Base-by-base conservation (phyloP, 2,113 vertebrate species). In the Calidris pygmaea region DNA sequence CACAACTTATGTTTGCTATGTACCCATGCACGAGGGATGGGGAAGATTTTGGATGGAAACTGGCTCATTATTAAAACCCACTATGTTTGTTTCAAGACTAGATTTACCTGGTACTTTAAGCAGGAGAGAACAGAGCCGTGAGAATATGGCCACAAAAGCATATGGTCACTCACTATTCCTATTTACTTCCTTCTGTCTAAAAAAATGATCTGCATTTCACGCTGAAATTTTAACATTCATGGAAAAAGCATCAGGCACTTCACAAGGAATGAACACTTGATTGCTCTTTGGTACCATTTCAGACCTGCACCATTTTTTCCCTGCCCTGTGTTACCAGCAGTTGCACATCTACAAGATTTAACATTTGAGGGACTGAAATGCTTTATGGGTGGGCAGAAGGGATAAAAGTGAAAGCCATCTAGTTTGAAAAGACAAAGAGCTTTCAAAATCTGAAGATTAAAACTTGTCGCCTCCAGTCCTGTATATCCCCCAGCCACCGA, bases 401-500 rank as follows among this genome's bases (percentile, higher is more conserved):
- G 87, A 75, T 58, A 58, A 89, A 93, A 93, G 77, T 3, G 3
- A 79, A 87, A 93, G 50, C 53, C 63, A 79, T 41, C 62, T 37
- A 41, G 27, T 87, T 53, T 52, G 62, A 74, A 91, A 89, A 93
- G 87, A 91, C 74, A 85, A 93, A 87, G 71, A 85, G 26, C 77
- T 75, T 94, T 89, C 50, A 93, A 89, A 95, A 87, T 41, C 11
- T 72, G 60, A 89, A 89, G 85, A 92, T 75, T 92, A 91, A 91
- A 96, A 53, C 53, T 63, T 6, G 9, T 41, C 0, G 3, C 71
- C 70, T 87, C 43, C 89, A 93, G 56, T 23, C 48, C 35, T 58
- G 32, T 48, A 48, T 68, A 75, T 72, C 39, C 52, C 55, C 29
- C 47, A 58, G 82, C 29, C 81, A 74, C 47, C n/a, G n/a, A 59